phyloP scores from a whole-genome alignment of 2,113 vertebrate genomes.

The Henicopernis longicauda region DNA sequence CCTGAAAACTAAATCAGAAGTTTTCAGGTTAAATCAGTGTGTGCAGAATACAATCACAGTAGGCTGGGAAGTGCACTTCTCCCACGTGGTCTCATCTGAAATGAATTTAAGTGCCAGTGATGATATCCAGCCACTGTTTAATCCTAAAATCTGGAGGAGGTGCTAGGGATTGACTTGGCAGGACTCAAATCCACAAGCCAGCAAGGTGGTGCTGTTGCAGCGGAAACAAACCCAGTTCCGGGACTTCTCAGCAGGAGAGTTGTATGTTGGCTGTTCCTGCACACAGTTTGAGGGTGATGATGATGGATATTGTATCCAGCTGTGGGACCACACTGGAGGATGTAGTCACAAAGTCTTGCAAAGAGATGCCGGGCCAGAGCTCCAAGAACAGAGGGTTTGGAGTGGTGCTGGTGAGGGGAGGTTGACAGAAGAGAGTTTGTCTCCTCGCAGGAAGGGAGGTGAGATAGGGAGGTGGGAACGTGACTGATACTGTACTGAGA shows the following conservation, averaged over 20 bases:
- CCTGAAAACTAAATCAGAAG: not conserved
- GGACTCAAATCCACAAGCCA: not conserved
- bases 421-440: not conserved
- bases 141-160: not conserved
- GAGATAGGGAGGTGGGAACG: not conserved
- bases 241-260: not conserved
- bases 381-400: not conserved
- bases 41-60: accelerated
- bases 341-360: too few species aligned
- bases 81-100: accelerated
- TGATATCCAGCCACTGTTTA: not conserved
- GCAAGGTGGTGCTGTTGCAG: not conserved
- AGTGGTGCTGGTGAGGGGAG: not conserved
- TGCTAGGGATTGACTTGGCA: not conserved
- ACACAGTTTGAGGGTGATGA: not conserved
- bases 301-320: not conserved
- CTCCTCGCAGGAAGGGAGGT: not conserved
- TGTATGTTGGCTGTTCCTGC: not conserved
- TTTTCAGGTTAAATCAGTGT: not conserved
- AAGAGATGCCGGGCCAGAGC: not conserved
- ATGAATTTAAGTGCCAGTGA: not conserved
- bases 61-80: not conserved
- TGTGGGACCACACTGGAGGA: too few species aligned
- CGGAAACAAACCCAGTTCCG: not conserved
- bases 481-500: too few species aligned